phyloP scores from a whole-genome alignment of 2,888 invertebrate genomes.

The Drosophila paracracens region DNA sequence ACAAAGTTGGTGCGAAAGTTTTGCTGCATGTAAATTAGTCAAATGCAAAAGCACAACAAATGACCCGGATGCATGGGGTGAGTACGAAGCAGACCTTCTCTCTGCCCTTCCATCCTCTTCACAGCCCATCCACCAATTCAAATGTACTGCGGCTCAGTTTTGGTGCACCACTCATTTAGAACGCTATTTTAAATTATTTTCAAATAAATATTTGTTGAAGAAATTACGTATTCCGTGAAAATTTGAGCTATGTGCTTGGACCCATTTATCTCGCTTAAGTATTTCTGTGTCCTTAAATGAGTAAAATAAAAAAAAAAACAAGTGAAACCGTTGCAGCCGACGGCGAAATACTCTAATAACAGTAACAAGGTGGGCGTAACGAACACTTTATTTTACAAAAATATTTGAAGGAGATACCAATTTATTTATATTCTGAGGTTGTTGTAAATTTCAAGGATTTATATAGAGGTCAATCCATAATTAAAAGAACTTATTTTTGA shows the following conservation, averaged over 20 bases:
- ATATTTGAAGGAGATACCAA: neutral
- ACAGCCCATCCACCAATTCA: neutral
- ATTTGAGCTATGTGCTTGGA: neutral
- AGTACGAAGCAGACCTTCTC: too few species aligned
- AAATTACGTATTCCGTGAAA: neutral
- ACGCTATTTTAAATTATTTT: neutral
- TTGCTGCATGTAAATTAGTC: conserved; percentile 42
- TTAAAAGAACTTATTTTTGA: neutral
- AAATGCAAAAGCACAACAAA: conserved; percentile 45
- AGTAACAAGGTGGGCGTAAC: neutral
- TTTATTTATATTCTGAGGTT: neutral
- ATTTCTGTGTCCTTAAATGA: neutral
- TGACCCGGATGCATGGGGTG: conserved; percentile 20
- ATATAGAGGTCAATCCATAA: neutral
- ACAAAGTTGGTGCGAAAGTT: conserved; percentile 43
- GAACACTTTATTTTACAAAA: neutral
- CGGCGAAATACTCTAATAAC: neutral
- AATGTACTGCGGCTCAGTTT: neutral
- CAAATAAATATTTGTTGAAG: neutral
- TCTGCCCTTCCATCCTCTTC: neutral
- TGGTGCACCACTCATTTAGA: neutral
- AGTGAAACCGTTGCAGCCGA: neutral
- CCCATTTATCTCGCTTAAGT: neutral
- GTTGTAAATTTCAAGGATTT: neutral
- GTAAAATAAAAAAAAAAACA: neutral